Evolutionary conservation across 2,797 vertebrate genomes (phyloP), one percentile per base, ranked within the genome.

Genomic region (Anisognathus igniventris): DNA sequence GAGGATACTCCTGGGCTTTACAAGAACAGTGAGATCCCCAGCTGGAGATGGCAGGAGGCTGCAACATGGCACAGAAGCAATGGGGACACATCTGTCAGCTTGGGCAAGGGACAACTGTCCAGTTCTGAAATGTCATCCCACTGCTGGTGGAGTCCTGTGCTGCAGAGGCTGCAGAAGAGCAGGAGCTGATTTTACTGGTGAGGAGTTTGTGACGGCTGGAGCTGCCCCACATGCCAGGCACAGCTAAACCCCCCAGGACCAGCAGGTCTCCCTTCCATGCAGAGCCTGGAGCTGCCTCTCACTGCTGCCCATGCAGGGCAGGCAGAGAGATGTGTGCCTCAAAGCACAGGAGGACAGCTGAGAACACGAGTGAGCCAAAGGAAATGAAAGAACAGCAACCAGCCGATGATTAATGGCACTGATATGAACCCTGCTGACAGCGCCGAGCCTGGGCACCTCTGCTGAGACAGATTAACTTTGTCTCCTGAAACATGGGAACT

Each of bases 21-120:
- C 13, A 61, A 44, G 23, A 51, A 1, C 18, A 2, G 1, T 4
- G 79, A 40, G 28, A 15, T 47, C 10, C 6, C 8, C 1, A 6
- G 25, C 27, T 30, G 51, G 17, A 56, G 53, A 56, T 33, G 31
- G 53, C n/a, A 56, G n/a, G 53, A 66, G 47, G 27, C n/a, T 76
- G 58, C 12, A 22, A 1, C 9, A 1, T 1, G 1, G 19, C 57
- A 18, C 37, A 53, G 21, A 23, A 60, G n/a, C 40, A 11, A 8
- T 1, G 3, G 19, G 30, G 15, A 33, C n/a, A 2, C 0, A 0
- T 6, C 21, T 47, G 45, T 0, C 4, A 44, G 30, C 5, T 2
- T 3, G 31, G 39, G 27, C 25, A 14, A 42, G 17, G 6, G 15
- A 14, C 30, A 72, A 17, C 9, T 53, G 30, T 10, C 37, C 25